Percentiles rank a stretch among this genome's conserved stretches.
Conservation (phyloP, 2,888 invertebrate species). For the Cylloceria caligata region DNA sequence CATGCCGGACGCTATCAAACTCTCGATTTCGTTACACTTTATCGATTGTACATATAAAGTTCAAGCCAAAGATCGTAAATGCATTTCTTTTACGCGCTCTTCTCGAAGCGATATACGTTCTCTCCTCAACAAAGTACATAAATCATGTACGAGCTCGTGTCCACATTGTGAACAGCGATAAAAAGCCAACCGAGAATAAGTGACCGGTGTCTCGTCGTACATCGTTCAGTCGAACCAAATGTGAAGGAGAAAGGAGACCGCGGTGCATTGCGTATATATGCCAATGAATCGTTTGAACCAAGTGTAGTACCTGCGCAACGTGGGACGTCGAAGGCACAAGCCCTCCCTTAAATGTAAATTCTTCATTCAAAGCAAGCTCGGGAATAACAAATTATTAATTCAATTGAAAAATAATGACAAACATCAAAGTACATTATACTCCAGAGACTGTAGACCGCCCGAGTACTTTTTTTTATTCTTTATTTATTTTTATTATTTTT, state of each 20-base stretch:
- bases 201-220: conserved; percentile 63
- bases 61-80: conserved; percentile 5
- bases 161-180: conserved; percentile 52
- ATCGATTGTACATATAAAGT: conserved; percentile 2
- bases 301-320: conserved; percentile 36
- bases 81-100: conserved; percentile 11
- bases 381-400: conserved; percentile 52
- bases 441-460: conserved; percentile 1
- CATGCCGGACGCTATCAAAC: background rate
- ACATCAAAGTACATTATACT: conserved; percentile 21
- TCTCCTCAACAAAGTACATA: conserved; percentile 57
- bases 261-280: conserved; percentile 30
- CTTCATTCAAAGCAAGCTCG: conserved; percentile 38
- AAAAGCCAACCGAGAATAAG: conserved; percentile 51
- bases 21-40: conserved; percentile 22
- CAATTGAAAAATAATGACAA: conserved; percentile 46
- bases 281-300: conserved; percentile 47
- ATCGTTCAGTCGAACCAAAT: conserved; percentile 62
- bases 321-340: conserved; percentile 44
- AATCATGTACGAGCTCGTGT: conserved; percentile 50
- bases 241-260: conserved; percentile 57
- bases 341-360: conserved; percentile 56
- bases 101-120: background rate
- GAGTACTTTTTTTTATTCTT: background rate
- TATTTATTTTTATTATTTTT: background rate